Percentiles rank a stretch among this genome's conserved stretches.
Evolutionary conservation across 1,140 invertebrate genomes (phyloP).

Genomic region (Caenorhabditis remanei): DNA sequence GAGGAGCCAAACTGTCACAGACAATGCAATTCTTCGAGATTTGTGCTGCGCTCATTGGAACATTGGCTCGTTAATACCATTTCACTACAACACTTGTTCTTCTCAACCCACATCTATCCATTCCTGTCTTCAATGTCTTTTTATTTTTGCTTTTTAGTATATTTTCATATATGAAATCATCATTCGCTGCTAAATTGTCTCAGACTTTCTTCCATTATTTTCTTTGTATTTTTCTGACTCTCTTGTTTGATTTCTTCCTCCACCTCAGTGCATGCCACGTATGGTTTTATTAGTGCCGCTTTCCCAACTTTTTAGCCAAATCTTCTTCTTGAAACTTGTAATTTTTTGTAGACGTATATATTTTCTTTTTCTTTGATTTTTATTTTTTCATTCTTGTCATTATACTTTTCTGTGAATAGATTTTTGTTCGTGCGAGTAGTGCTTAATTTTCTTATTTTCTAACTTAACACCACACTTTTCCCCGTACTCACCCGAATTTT

Average conservation of each 20-base stretch:
- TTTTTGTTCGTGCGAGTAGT: not conserved
- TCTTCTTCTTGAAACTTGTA: not conserved
- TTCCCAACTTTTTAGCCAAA: not conserved
- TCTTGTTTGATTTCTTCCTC: not conserved
- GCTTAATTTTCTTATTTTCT: not conserved
- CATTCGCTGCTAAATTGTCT: no score
- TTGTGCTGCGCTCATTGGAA: constrained; percentile 97
- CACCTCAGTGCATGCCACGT: constrained; percentile 9
- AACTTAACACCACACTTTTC: not conserved
- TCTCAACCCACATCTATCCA: not conserved
- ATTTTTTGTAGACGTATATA: no score
- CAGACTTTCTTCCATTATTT: not conserved
- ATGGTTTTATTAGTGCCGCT: constrained; percentile 28
- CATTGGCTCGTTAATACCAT: constrained; percentile 86
- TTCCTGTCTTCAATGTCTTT: not conserved
- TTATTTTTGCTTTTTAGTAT: no score
- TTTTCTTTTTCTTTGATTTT: not conserved
- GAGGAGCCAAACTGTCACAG: constrained; percentile 84
- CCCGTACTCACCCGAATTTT: not conserved
- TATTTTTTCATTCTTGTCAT: not conserved
- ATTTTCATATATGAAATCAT: no score
- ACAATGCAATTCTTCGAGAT: constrained; percentile 99
- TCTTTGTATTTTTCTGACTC: constrained; percentile 5
- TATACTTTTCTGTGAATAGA: constrained; percentile 38
- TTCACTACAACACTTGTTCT: not conserved